Percentiles rank a stretch among this genome's conserved stretches.
Conservation (phyloP, 2,888 invertebrate genomes). For the Aradus depressus region DNA sequence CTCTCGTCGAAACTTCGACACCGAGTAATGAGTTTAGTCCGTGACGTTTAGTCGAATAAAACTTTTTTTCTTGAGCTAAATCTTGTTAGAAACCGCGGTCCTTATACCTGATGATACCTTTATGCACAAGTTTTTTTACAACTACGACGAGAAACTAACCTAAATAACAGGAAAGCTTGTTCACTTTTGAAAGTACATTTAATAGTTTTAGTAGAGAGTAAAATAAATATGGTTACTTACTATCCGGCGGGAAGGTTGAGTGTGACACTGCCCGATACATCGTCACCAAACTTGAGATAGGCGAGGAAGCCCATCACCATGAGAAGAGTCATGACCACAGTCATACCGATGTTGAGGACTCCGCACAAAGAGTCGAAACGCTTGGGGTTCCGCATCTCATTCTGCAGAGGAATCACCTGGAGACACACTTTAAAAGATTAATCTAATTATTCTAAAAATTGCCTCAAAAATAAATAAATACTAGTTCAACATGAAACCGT, state of each 20-base stretch:
- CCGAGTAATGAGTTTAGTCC: too few relatives aligned
- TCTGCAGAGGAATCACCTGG: slow-evolving; percentile 85
- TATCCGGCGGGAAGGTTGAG: slow-evolving; percentile 59
- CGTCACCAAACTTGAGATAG: slow-evolving; percentile 77
- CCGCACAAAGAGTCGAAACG: slow-evolving; percentile 70
- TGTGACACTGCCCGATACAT: slow-evolving; percentile 72
- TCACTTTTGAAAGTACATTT: too few relatives aligned
- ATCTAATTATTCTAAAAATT: neutral
- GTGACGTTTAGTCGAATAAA: too few relatives aligned
- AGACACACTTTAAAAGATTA: slow-evolving; percentile 14
- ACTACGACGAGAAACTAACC: too few relatives aligned
- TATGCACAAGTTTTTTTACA: too few relatives aligned
- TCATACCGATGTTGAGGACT: slow-evolving; percentile 83
- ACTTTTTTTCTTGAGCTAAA: too few relatives aligned
- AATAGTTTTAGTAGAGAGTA: too few relatives aligned
- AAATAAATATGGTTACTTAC: neutral
- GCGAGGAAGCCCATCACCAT: slow-evolving; percentile 74
- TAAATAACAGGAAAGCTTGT: too few relatives aligned
- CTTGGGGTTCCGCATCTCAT: slow-evolving; percentile 72
- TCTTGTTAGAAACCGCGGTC: too few relatives aligned
- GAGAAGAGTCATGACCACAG: slow-evolving; percentile 64
- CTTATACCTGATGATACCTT: too few relatives aligned
- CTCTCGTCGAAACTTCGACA: too few relatives aligned
- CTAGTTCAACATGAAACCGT: neutral
- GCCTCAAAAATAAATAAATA: neutral